Base-by-base conservation (phyloP, 2,888 invertebrate genomes). In the Linyphia triangularis region DNA sequence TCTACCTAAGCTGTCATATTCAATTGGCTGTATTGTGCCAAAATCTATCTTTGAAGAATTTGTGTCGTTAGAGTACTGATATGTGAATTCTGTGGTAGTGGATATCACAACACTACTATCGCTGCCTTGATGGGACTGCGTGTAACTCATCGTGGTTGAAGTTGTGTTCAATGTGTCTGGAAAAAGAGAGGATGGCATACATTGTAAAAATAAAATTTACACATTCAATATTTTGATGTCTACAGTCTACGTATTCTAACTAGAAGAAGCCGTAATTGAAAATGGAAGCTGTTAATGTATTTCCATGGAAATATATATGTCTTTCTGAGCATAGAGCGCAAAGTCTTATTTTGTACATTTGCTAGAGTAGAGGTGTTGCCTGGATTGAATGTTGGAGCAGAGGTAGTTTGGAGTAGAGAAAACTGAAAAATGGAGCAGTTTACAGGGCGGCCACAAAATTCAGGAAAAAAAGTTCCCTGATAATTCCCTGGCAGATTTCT, bases 31-130 rank as follows among this genome's bases (percentile, higher is more conserved):
- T 75, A 86, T 30, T 57, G 65, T 86, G 81, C 86, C 81, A 67
- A 73, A 81, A 81, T 86, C 86, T n/a, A 81, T 59, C 72, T 72
- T 81, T 67, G 86, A 81, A 16, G 81, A 69, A 75, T 86, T 86
- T 67, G 86, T 69, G 33, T 67, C 81, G 59, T 86, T 86, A 81
- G 67, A 40, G 51, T 61, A 73, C 40, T 26, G 82, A 72, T 82
- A 73, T 63, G 73, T 33, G 30, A 67, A 37, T 69, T 81, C 86
- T 57, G 86, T 86, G 6, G 86, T 69, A 28, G 77, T 30, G 43
- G 81, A 51, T 67, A 65, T 73, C 33, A 67, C 65, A 85, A 59
- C 40, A 63, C 77, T 70, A 77, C 51, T 63, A 40, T 19, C 43
- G 28, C 73, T 24, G 72, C 73, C 40, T 7, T 73, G 33, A 16